Evolutionary conservation across 2,888 invertebrate species (phyloP).

Genomic region (Campoplex nolae): DNA sequence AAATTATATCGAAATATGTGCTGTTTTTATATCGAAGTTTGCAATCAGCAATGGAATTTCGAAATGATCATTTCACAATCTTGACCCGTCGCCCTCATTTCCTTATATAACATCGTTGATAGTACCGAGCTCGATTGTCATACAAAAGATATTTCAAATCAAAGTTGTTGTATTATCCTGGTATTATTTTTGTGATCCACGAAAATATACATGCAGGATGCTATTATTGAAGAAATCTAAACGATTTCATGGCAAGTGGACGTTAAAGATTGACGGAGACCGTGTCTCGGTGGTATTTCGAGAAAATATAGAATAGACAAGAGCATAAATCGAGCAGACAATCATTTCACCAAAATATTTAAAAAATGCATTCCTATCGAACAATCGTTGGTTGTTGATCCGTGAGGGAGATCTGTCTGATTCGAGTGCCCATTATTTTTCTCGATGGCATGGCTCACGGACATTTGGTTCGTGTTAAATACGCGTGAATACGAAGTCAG

Average conservation of each 20-base stretch:
- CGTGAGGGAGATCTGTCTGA: constrained; percentile 28
- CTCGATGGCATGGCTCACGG: constrained; percentile 25
- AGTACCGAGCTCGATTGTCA: neutral
- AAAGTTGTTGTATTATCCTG: neutral
- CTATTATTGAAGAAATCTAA: neutral
- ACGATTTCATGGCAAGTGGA: constrained; percentile 24
- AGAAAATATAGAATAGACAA: constrained; percentile 14
- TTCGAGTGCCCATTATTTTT: constrained; percentile 27
- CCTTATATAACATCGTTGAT: neutral
- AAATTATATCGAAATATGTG: no score
- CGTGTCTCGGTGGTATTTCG: constrained; percentile 40
- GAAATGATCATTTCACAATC: neutral
- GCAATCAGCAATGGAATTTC: no score
- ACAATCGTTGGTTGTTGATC: neutral
- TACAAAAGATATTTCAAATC: neutral
- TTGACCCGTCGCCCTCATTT: neutral
- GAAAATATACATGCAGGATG: neutral
- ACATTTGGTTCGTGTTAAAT: constrained; percentile 19
- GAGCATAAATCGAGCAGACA: constrained; percentile 31
- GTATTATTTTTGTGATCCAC: constrained; percentile 22
- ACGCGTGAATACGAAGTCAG: constrained; percentile 21
- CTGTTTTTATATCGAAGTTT: no score
- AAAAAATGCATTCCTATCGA: constrained; percentile 1
- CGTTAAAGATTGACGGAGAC: constrained; percentile 9
- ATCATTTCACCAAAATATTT: constrained; percentile 37